These are phyloP conservation scores for Ametastegia equiseti DNA, from an alignment of 2,888 invertebrate species.

Conservation along the genomic window DNA sequence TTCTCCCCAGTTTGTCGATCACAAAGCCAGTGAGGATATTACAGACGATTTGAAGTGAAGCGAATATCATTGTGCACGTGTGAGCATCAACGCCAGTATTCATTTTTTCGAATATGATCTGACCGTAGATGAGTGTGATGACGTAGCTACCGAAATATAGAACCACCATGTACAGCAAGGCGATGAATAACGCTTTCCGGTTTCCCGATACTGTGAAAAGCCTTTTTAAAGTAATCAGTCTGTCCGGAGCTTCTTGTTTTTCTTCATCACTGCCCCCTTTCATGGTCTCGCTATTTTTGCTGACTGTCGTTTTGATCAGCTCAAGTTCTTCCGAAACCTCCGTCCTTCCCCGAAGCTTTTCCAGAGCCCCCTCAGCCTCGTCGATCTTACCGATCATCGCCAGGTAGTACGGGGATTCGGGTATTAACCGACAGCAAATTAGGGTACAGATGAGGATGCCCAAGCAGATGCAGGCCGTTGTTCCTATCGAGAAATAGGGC, in stretches of 20 bases:
- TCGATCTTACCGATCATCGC: conserved; percentile 65
- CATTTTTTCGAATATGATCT: conserved; percentile 73
- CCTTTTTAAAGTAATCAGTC: conserved; percentile 53
- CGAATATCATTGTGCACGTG: conserved; percentile 62
- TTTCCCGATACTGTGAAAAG: conserved; percentile 62
- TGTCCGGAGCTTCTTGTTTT: background rate
- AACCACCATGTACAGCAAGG: conserved; percentile 73
- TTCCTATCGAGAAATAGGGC: conserved; percentile 62
- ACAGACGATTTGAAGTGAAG: conserved; percentile 64
- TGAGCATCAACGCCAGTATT: conserved; percentile 47
- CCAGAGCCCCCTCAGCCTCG: conserved; percentile 74
- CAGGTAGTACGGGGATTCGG: conserved; percentile 77
- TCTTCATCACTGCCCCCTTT: background rate
- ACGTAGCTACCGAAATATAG: conserved; percentile 75
- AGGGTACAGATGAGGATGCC: conserved; percentile 69
- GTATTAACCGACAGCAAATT: conserved; percentile 73
- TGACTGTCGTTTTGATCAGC: conserved; percentile 54
- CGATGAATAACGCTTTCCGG: conserved; percentile 74
- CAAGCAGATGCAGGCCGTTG: conserved; percentile 65
- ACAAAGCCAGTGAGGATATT: conserved; percentile 66
- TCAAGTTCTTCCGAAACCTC: conserved; percentile 78
- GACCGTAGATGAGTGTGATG: conserved; percentile 69
- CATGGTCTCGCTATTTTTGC: background rate
- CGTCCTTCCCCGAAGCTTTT: conserved; percentile 74
- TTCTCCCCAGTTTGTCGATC: conserved; percentile 76